Evolutionary conservation across 1,140 invertebrate species (phyloP).

Genomic region (Drosophila arawakana): DNA sequence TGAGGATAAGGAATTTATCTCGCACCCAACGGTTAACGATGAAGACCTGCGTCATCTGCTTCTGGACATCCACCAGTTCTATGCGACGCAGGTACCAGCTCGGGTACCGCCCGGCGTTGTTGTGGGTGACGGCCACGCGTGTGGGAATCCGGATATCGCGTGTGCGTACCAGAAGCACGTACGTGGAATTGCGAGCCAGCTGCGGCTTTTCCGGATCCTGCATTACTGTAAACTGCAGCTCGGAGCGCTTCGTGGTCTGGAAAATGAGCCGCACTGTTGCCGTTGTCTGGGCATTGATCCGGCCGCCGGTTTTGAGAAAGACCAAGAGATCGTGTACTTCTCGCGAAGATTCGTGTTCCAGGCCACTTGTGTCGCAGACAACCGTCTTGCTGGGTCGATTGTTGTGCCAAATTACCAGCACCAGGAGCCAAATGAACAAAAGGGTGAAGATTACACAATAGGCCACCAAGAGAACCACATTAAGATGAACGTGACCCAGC

Average conservation of each 20-base stretch:
- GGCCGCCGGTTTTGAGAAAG: constrained; percentile 44
- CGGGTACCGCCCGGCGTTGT: constrained; percentile 55
- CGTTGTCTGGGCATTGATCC: constrained; percentile 43
- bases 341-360: background rate
- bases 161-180: constrained; percentile 46
- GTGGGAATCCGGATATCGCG: constrained; percentile 58
- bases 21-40: constrained; percentile 38
- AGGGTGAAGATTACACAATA: background rate
- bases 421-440: background rate
- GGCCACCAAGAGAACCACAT: background rate
- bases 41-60: constrained; percentile 44
- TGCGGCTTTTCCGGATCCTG: constrained; percentile 47
- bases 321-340: constrained; percentile 54
- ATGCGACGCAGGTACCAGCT: constrained; percentile 50
- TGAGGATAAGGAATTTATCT: constrained; percentile 10
- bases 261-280: constrained; percentile 37
- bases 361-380: constrained; percentile 6
- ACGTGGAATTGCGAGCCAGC: constrained; percentile 34
- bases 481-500: fast-evolving
- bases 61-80: constrained; percentile 50
- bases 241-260: background rate
- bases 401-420: constrained; percentile 10
- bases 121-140: constrained; percentile 36
- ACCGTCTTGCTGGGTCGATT: constrained; percentile 24
- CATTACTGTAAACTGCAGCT: constrained; percentile 23